Conservation (phyloP, 2,888 invertebrate genomes). For the Cantharis rufa region DNA sequence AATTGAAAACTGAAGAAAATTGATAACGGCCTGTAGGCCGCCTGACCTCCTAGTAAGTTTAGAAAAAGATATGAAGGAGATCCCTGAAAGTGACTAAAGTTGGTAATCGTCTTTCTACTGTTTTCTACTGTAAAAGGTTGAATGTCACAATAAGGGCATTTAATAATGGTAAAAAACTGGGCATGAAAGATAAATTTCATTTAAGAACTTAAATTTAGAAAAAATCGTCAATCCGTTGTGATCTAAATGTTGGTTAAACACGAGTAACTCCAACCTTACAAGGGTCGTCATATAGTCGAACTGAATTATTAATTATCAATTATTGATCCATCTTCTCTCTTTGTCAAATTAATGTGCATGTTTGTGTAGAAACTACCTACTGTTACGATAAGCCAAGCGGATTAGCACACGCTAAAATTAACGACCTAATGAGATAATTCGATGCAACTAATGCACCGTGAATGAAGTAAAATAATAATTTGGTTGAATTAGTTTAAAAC, state of each 20-base stretch:
- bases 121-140: too few species aligned
- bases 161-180: not conserved
- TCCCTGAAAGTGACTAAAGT: too few species aligned
- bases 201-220: not conserved
- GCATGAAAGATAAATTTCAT: not conserved
- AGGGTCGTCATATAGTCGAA: slow-evolving; percentile 2
- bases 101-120: too few species aligned
- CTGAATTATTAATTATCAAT: slow-evolving; percentile 28
- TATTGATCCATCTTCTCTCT: slow-evolving; percentile 21
- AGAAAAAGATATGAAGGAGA: too few species aligned
- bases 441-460: slow-evolving; percentile 37
- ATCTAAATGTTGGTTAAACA: not conserved
- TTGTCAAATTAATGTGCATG: not conserved
- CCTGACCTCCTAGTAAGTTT: too few species aligned
- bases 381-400: slow-evolving; percentile 43
- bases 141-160: too few species aligned
- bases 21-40: too few species aligned
- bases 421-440: slow-evolving; percentile 47
- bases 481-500: slow-evolving; percentile 11
- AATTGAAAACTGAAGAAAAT: too few species aligned
- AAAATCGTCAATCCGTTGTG: not conserved
- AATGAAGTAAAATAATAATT: slow-evolving; percentile 18
- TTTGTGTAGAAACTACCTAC: slow-evolving; percentile 26
- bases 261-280: not conserved
- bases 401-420: slow-evolving; percentile 45